Percentiles rank a stretch among this genome's conserved stretches.
Evolutionary conservation across 2,888 invertebrate genomes (phyloP).

Genomic region (Biston stratarius): DNA sequence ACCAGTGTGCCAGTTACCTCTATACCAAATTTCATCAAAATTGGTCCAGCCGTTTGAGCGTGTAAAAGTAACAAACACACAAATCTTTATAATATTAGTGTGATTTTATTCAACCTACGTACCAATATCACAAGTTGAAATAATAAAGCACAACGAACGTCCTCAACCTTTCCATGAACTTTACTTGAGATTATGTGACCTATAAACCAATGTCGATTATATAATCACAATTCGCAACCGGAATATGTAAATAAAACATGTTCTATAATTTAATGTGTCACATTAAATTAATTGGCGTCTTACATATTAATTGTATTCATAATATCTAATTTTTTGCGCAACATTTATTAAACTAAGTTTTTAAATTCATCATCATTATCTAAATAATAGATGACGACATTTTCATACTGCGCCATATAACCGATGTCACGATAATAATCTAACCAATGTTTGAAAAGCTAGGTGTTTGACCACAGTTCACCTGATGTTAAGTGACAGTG

Average conservation of each 20-base stretch:
- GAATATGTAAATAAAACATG: conserved; percentile 4
- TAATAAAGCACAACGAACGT: conserved; percentile 26
- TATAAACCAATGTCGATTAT: conserved; percentile 5
- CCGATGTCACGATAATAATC: too few species aligned
- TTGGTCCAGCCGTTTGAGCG: too few species aligned
- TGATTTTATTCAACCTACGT: conserved; percentile 20
- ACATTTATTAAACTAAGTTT: background rate
- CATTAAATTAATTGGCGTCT: background rate
- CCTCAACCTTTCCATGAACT: conserved; percentile 33
- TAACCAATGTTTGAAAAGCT: too few species aligned
- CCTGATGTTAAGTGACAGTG: too few species aligned
- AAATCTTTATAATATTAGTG: background rate
- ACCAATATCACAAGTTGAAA: background rate
- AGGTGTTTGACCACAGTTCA: too few species aligned
- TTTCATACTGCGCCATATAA: too few species aligned
- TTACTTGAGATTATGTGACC: conserved; percentile 21
- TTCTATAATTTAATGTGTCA: background rate
- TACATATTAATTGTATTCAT: background rate
- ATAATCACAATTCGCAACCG: conserved; percentile 36
- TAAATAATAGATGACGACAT: too few species aligned
- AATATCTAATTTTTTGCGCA: background rate
- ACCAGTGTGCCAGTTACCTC: too few species aligned
- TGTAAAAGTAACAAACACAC: too few species aligned
- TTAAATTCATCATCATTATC: background rate
- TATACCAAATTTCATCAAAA: too few species aligned